Evolutionary conservation across 2,797 vertebrate species (phyloP).

Genomic region (Psittacula derbiana): DNA sequence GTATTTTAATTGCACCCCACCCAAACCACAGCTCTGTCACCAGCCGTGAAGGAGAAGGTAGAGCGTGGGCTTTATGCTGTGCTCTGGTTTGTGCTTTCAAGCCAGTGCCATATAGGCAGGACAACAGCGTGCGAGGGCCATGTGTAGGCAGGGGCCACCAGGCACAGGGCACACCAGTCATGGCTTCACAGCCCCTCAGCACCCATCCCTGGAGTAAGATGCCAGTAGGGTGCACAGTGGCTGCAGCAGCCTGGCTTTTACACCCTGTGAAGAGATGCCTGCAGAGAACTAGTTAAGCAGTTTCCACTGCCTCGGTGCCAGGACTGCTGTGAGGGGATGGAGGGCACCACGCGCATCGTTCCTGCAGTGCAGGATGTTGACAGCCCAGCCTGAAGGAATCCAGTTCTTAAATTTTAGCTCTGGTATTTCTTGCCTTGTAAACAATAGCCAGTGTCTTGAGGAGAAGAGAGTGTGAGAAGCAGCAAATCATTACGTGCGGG

Average conservation of each 20-base stretch:
- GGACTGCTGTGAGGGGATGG: background rate
- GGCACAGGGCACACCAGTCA: background rate
- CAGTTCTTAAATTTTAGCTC: constrained; percentile 9
- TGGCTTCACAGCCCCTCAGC: background rate
- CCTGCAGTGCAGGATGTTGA: background rate
- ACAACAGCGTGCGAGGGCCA: rapidly evolving
- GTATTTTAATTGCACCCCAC: background rate
- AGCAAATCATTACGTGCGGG: background rate
- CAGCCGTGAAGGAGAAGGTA: background rate
- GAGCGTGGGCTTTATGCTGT: rapidly evolving
- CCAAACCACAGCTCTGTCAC: background rate
- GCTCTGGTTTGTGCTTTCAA: background rate
- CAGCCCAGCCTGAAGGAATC: background rate
- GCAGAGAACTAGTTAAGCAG: background rate
- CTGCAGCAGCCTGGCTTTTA: background rate
- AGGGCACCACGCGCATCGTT: background rate
- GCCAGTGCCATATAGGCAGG: background rate
- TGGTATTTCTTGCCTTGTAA: constrained; percentile 22
- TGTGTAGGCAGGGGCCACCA: too few species aligned
- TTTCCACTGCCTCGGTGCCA: background rate
- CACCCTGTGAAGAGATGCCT: background rate
- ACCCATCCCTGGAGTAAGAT: background rate
- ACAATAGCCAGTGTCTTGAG: constrained; percentile 3
- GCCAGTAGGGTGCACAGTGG: background rate
- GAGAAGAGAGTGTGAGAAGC: background rate